phyloP scores from a whole-genome alignment of 1,140 invertebrate genomes.

The Episyrphus balteatus region DNA sequence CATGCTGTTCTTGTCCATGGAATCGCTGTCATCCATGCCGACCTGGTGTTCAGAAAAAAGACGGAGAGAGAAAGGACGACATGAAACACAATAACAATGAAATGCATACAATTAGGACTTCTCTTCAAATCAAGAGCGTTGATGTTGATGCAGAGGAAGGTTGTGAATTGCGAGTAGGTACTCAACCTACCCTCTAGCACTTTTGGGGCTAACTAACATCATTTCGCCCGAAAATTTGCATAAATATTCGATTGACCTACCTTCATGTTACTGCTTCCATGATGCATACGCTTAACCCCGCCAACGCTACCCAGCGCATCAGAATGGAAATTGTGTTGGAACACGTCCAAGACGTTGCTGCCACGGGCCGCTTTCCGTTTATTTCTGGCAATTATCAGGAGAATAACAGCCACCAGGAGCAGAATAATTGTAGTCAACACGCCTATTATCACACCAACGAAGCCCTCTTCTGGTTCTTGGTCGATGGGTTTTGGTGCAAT shows the following conservation, averaged over 20 bases:
- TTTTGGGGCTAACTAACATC: not conserved
- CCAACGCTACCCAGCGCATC: constrained; percentile 38
- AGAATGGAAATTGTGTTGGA: constrained; percentile 37
- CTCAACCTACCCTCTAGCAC: not conserved
- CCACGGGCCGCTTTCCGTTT: constrained; percentile 43
- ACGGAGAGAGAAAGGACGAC: not conserved
- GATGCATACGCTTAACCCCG: constrained; percentile 10
- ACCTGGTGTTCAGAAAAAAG: constrained; percentile 16
- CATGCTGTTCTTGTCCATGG: constrained; percentile 38
- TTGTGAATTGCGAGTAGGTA: not conserved
- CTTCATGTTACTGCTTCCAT: constrained; percentile 40
- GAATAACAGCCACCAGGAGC: constrained; percentile 53
- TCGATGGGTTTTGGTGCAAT: constrained; percentile 37
- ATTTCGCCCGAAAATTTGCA: not conserved
- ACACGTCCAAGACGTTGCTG: constrained; percentile 37
- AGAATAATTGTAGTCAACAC: constrained; percentile 65
- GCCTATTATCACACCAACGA: constrained; percentile 66
- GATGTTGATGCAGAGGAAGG: too few species aligned
- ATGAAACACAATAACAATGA: not conserved
- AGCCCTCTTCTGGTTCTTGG: constrained; percentile 47
- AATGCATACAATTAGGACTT: not conserved
- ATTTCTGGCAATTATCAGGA: constrained; percentile 58
- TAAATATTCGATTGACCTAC: constrained; percentile 21
- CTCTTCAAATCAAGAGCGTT: too few species aligned
- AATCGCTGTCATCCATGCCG: constrained; percentile 36